Evolutionary conservation across 2,888 invertebrate genomes (phyloP), one percentile per base, ranked within the genome.

Genomic region (Eremobia ochroleuca): DNA sequence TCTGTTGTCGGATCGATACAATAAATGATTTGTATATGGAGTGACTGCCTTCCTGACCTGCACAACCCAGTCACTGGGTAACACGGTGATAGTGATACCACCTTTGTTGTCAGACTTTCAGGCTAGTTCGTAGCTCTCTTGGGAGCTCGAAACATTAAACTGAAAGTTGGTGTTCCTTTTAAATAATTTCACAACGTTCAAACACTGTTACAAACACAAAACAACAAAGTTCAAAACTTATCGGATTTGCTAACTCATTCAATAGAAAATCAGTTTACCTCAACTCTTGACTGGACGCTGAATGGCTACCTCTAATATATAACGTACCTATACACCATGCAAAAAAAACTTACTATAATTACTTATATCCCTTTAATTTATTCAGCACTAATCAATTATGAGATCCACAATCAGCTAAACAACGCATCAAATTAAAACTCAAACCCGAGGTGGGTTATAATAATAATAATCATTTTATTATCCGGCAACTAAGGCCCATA

Each of bases 301-400:
- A 40, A 64, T 43, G 13, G 2, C 43, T 13, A 43, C 43, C 43
- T 43, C 40, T 40, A 37, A 37, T 37, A 43, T 13, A 43, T 43
- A 43, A 43, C n/a, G n/a, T n/a, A n/a, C n/a, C n/a, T n/a, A n/a
- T 34, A n/a, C 43, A 46, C 1, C 18, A 46, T 25, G 25, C 25
- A 58, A 40, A 40, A 34, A 31, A 15, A 18, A 40, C 4, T 28
- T n/a, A n/a, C 0, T 21, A 15, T 40, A 43, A n/a, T 37, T 37
- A 43, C 15, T 43, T 43, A 46, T 49, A 37, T 46, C 25, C 25
- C 25, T 76, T 25, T 18, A 59, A 25, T 76, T 59, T 28, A 1
- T 59, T 18, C 4, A 25, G 40, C 5, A 37, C 18, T 76, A 76
- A 59, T 74, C 34, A 46, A 75, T 76, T 28, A 75, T 31, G 40